These are phyloP conservation scores for Xanthia icteritia DNA, from an alignment of 2,888 invertebrate genomes.

Conservation along the genomic window DNA sequence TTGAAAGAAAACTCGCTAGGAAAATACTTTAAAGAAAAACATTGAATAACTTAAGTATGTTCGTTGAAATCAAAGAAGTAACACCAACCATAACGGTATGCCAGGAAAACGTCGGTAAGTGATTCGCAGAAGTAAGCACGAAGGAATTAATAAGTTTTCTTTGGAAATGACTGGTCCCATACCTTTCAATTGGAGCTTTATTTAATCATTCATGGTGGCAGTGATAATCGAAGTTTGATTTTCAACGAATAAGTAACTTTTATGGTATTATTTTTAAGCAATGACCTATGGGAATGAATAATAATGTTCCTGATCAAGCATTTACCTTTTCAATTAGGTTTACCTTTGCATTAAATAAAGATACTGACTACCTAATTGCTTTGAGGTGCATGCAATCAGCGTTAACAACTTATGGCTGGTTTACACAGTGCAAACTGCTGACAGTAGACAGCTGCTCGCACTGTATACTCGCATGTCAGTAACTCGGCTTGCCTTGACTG, in stretches of 20 bases:
- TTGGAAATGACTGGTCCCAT: constrained; percentile 25
- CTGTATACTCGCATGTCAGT: too few species aligned
- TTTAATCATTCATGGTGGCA: not conserved
- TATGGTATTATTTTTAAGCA: not conserved
- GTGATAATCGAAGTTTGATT: not conserved
- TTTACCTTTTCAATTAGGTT: not conserved
- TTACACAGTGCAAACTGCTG: too few species aligned
- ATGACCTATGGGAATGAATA: not conserved
- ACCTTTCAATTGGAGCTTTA: not conserved
- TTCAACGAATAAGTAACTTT: not conserved
- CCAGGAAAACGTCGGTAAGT: constrained; percentile 10
- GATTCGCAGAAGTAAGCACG: constrained; percentile 25
- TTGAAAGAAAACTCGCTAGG: not conserved
- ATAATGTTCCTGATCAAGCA: not conserved
- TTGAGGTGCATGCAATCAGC: constrained; percentile 7
- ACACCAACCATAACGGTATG: constrained; percentile 1
- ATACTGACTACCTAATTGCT: not conserved
- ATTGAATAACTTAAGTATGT: constrained; percentile 21
- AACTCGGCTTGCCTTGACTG: too few species aligned
- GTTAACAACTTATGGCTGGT: too few species aligned
- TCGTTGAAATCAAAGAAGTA: constrained; percentile 18
- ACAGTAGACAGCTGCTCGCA: too few species aligned
- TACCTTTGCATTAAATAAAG: not conserved
- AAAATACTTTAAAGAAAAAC: constrained; percentile 9
- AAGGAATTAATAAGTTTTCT: constrained; percentile 21